Evolutionary conservation across 2,113 vertebrate genomes (phyloP).

Genomic region (Hirundichthys speculiger): DNA sequence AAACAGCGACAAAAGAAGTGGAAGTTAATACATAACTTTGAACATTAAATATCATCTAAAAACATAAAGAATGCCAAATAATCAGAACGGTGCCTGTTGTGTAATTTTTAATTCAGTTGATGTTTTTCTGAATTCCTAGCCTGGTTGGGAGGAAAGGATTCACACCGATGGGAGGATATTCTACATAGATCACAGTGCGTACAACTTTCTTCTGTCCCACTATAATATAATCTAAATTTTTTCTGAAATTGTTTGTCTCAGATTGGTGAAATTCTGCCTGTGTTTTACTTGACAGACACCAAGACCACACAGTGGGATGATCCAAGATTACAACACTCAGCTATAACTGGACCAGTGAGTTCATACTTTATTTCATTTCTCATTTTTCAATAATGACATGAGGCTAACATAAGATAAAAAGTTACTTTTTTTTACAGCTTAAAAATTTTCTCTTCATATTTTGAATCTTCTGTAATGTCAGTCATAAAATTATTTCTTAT

Average conservation of each 20-base stretch:
- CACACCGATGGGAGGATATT: conserved; percentile 94
- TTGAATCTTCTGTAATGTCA: neutral
- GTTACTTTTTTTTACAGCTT: too few species aligned
- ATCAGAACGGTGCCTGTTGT: neutral
- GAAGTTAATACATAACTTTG: conserved; percentile 1
- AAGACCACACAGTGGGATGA: conserved; percentile 97
- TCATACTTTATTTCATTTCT: neutral
- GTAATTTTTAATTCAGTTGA: neutral
- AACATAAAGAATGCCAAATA: too few species aligned
- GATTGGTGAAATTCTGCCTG: too few species aligned
- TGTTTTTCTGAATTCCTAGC: conserved; percentile 77
- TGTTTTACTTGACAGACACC: conserved; percentile 83
- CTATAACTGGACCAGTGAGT: conserved; percentile 96
- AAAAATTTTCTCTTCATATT: neutral
- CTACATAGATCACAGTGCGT: conserved; percentile 97
- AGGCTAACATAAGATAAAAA: too few species aligned
- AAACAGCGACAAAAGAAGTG: conserved; percentile 1
- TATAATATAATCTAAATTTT: too few species aligned
- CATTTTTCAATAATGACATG: neutral
- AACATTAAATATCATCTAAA: neutral
- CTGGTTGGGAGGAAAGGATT: conserved; percentile 96
- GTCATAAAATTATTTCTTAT: neutral
- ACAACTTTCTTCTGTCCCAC: too few species aligned
- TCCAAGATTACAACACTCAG: conserved; percentile 90
- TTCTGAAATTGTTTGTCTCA: too few species aligned